Percentiles rank a stretch among this genome's conserved stretches.
phyloP scores from a whole-genome alignment of 2,113 vertebrate species.

The Cebidichthys violaceus region DNA sequence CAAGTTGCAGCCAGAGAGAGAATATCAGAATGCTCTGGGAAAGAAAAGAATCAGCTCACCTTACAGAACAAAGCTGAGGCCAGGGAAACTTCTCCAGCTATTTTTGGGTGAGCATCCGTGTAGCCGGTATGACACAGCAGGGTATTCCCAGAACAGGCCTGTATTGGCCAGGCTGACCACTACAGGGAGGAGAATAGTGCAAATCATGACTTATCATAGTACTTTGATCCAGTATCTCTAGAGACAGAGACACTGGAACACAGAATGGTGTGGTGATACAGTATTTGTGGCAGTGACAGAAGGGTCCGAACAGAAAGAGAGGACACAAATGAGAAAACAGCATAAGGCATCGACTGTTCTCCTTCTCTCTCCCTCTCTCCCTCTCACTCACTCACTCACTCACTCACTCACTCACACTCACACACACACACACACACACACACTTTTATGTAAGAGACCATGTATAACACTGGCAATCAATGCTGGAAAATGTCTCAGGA shows the following conservation, averaged over 20 bases:
- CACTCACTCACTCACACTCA: too few relatives aligned
- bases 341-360: background rate
- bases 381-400: too few relatives aligned
- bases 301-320: background rate
- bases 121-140: conserved; percentile 6
- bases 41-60: conserved; percentile 11
- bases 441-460: background rate
- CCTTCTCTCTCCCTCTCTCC: background rate
- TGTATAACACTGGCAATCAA: conserved; percentile 22
- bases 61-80: background rate
- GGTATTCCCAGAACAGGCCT: background rate
- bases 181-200: background rate
- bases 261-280: background rate
- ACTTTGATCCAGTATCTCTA: background rate
- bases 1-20: background rate
- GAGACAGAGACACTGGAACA: background rate
- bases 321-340: background rate
- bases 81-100: conserved; percentile 25
- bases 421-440: too few relatives aligned
- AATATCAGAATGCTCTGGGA: conserved; percentile 27
- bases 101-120: background rate
- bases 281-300: background rate
- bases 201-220: conserved; percentile 1
- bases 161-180: background rate
- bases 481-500: conserved; percentile 60